Base-by-base conservation (phyloP, 2,888 invertebrate species). In the Agriopis marginaria region DNA sequence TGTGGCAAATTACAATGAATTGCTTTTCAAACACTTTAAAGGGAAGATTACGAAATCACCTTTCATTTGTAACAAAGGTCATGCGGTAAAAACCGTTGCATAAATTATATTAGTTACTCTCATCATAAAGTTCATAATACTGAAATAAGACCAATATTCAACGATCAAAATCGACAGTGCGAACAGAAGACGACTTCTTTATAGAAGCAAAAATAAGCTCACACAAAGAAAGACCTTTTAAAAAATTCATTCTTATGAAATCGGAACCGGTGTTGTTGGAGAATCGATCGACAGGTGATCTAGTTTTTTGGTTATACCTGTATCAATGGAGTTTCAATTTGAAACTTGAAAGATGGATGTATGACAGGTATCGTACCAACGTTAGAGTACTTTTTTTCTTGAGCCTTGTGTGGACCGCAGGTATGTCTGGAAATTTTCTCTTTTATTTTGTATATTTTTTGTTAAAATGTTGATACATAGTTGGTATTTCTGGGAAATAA, bases 211-310 rank as follows among this genome's bases (percentile, higher is more conserved):
- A 9, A 50, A n/a, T 9, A 6, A 7, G 14, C 9, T 7, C 47
- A 50, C 8, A 17, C 9, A 17, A 14, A 50, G 50, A 70, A 60
- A 70, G 66, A 66, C 56, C 67, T 73, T 70, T 66, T 64, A 66
- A 76, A 71, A 62, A 40, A 59, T 39, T 55, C 68, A 66, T 75
- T 74, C 71, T 63, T 71, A 63, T 67, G 70, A 66, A 73, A 70
- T 73, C 62, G 63, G 60, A 70, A 76, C 73, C 72, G 69, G 71
- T 53, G 68, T 68, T 71, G 53, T 63, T 14, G n/a, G 50, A 61
- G 23, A 59, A 40, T 42, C 39, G 50, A 32, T 14, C 53, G 63
- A 74, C 71, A 71, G 68, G 65, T 65, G 51, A 50, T 32, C 9
- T 54, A 40, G n/a, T 55, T 51, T 61, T 55, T 50, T 62, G 56